Conservation (phyloP, 1,140 invertebrate species). For the Apolygus lucorum region DNA sequence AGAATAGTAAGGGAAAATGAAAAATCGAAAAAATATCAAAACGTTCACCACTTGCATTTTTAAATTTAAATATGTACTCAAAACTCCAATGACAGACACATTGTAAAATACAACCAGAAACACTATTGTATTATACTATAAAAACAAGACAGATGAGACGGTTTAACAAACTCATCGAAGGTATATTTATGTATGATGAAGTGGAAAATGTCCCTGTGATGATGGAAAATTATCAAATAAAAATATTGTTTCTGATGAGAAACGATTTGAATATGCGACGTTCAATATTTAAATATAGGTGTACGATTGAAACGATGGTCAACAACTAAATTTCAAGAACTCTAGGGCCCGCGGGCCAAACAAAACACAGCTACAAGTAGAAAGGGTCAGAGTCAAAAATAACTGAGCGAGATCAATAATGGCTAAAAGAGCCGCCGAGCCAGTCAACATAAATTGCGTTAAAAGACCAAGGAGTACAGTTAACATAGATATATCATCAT, state of each 20-base stretch:
- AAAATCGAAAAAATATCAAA: neutral
- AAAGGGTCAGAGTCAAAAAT: neutral
- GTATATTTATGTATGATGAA: neutral
- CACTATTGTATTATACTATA: neutral
- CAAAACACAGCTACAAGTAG: neutral
- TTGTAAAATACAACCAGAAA: constrained; percentile 12
- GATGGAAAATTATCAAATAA: neutral
- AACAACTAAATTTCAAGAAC: neutral
- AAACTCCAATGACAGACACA: constrained; percentile 4
- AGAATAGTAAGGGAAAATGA: neutral
- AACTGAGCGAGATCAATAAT: neutral
- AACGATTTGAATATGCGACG: neutral
- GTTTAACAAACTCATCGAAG: neutral
- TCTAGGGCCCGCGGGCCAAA: neutral
- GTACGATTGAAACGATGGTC: neutral
- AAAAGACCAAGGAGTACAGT: neutral
- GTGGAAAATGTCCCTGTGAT: neutral
- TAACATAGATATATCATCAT: constrained; percentile 5
- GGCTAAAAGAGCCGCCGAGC: neutral
- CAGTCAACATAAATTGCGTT: neutral
- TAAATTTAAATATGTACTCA: constrained; percentile 9
- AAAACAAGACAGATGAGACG: neutral
- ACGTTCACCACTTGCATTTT: constrained; percentile 2
- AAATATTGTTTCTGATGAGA: neutral
- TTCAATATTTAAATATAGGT: neutral